Base-by-base conservation (phyloP, 1,140 invertebrate genomes). In the Leptopilina boulardi region DNA sequence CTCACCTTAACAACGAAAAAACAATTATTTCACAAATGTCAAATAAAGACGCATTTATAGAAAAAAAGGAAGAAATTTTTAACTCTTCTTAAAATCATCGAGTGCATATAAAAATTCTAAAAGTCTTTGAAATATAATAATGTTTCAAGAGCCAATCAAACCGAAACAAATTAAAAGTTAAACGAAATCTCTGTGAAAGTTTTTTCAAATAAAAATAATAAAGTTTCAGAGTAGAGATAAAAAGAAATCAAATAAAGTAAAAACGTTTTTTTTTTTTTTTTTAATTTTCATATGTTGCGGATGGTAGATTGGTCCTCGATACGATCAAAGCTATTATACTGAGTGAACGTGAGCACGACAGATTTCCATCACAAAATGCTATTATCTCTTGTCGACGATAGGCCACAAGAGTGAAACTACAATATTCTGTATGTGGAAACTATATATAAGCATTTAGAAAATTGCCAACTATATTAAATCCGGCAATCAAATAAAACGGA, bases 321-420 rank as follows among this genome's bases (percentile, higher is more conserved):
- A 5, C 23, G 21, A 66, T 30, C 56, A 66, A 66, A 66, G 56
- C 23, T 66, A 21, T 66, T 66, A 66, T 66, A 47, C 13, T 30
- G 23, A 23, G 56, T 66, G 56, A 66, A 26, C 56, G 56, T 26
- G 56, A 66, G 56, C 10, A 66, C 23, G 56, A 66, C 56, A 66
- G 56, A 30, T 66, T 66, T 23, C 13, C 56, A 66, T 66, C 56
- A 66, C 56, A 66, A 66, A 66, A 66, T 66, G 21, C 21, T 66
- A 66, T 66, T 66, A 66, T 66, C 56, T 66, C 23, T 30, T 15
- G 56, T 30, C 56, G 56, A 2, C 5, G 56, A 66, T 66, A 23
- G 56, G 26, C 54, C 54, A 59, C 54, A 59, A 23, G 54, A 23
- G 54, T 59, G 56, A 30, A 56, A 66, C 23, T 66, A n/a, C 56